Evolutionary conservation across 1,140 invertebrate genomes (phyloP).

Genomic region (Drosophila littoralis): DNA sequence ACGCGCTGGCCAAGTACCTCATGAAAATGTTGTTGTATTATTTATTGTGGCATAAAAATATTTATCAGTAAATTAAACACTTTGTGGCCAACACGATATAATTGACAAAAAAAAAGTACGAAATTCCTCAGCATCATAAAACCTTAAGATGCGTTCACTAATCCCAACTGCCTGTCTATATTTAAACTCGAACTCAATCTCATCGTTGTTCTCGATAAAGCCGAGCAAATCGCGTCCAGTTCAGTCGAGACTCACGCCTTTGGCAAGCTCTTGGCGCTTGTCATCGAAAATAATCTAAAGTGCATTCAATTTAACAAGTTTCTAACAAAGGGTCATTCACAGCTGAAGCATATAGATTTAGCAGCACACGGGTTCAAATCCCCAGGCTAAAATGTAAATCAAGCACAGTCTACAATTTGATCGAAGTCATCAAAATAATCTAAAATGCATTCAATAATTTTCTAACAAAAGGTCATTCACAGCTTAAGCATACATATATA

Average conservation of each 20-base stretch:
- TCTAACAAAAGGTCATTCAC: too few species aligned
- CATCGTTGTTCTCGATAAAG: neutral
- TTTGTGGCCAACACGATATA: constrained; percentile 39
- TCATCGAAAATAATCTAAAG: too few species aligned
- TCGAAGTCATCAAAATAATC: too few species aligned
- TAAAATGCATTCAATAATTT: too few species aligned
- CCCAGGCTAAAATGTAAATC: too few species aligned
- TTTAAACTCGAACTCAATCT: constrained; percentile 27
- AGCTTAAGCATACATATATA: too few species aligned
- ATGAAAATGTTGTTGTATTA: constrained; percentile 69
- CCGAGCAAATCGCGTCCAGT: neutral
- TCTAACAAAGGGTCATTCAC: too few species aligned
- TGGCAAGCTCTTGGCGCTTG: neutral
- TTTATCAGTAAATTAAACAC: constrained; percentile 82
- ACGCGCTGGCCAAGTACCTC: constrained; percentile 66
- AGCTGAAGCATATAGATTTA: too few species aligned
- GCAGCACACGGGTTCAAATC: too few species aligned
- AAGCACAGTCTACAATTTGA: too few species aligned
- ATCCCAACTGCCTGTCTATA: constrained; percentile 21
- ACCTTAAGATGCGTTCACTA: constrained; percentile 31
- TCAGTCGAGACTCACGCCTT: neutral
- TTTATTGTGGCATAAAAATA: constrained; percentile 78
- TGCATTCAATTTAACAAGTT: too few species aligned
- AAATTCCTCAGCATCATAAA: constrained; percentile 51
- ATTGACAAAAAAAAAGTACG: constrained; percentile 10